These are phyloP conservation scores for Trichomycterus rosablanca DNA, from an alignment of 2,113 vertebrate species.

Conservation along the genomic window DNA sequence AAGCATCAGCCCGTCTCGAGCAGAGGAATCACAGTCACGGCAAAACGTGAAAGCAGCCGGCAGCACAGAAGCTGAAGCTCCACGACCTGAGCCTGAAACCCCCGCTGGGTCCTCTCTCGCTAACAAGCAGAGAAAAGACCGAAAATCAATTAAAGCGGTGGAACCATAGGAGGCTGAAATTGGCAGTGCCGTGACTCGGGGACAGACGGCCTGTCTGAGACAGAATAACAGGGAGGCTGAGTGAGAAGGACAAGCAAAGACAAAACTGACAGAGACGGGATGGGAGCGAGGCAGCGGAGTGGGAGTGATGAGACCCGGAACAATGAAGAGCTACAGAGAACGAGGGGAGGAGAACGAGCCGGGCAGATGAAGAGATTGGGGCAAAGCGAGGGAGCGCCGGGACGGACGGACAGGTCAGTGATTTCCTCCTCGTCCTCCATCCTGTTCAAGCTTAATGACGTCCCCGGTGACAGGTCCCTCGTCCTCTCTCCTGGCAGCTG, in stretches of 20 bases:
- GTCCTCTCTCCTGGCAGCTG: conserved; percentile 62
- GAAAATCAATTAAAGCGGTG: conserved; percentile 40
- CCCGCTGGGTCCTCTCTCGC: conserved; percentile 18
- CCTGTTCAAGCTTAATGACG: conserved; percentile 70
- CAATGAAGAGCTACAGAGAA: conserved; percentile 5
- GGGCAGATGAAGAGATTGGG: conserved; percentile 1
- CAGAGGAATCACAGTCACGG: no score
- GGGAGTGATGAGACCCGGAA: conserved; percentile 11
- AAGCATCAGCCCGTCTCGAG: no score
- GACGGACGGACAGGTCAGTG: conserved; percentile 15
- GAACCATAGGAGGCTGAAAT: conserved; percentile 31
- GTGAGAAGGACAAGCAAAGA: conserved; percentile 7
- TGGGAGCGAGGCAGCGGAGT: neutral
- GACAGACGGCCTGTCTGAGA: no score
- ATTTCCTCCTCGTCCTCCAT: conserved; percentile 41
- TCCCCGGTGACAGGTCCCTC: conserved; percentile 63
- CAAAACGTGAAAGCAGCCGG: conserved; percentile 14
- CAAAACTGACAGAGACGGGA: conserved; percentile 15
- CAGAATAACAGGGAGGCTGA: neutral
- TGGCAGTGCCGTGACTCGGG: conserved; percentile 36
- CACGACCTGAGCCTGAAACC: conserved; percentile 17
- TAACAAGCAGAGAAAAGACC: conserved; percentile 39
- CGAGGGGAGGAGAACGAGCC: neutral
- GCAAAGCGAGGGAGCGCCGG: conserved; percentile 8
- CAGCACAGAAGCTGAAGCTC: conserved; percentile 15